phyloP scores from a whole-genome alignment of 1,140 invertebrate species.

The Hycleus cichorii region DNA sequence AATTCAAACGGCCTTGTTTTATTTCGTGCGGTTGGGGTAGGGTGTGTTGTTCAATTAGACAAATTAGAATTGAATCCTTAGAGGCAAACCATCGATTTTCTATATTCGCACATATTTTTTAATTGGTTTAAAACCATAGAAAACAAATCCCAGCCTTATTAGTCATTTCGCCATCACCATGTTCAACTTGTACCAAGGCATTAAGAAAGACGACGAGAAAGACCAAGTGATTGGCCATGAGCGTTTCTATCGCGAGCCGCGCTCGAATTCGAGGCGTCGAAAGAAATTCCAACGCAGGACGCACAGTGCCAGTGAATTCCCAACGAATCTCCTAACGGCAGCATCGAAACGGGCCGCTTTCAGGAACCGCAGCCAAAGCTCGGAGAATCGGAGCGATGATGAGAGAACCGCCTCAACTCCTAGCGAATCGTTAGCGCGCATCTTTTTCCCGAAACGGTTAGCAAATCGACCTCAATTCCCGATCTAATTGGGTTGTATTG shows the following conservation, averaged over 20 bases:
- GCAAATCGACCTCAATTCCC: not conserved
- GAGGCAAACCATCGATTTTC: not conserved
- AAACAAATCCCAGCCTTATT: not conserved
- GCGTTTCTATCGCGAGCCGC: conserved; percentile 58
- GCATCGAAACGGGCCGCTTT: conserved; percentile 52
- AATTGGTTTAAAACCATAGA: not conserved
- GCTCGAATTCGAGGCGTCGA: conserved; percentile 44
- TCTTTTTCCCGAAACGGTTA: conserved; percentile 49
- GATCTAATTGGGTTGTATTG: not conserved
- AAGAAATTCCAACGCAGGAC: conserved; percentile 53
- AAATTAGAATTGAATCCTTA: not conserved
- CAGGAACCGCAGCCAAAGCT: conserved; percentile 50
- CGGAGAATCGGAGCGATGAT: conserved; percentile 47
- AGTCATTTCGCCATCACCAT: conserved; percentile 40
- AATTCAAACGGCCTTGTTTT: not conserved
- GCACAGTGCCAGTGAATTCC: conserved; percentile 66
- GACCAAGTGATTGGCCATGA: conserved; percentile 65
- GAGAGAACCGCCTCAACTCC: conserved; percentile 48
- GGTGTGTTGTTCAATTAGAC: not conserved
- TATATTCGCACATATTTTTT: not conserved
- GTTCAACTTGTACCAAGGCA: conserved; percentile 70
- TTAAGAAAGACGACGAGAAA: conserved; percentile 56
- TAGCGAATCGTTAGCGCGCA: conserved; percentile 54
- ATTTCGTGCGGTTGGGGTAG: not conserved
- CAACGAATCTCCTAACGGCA: conserved; percentile 55